phyloP scores from a whole-genome alignment of 2,113 vertebrate genomes.

The Rhabdornis inornatus region DNA sequence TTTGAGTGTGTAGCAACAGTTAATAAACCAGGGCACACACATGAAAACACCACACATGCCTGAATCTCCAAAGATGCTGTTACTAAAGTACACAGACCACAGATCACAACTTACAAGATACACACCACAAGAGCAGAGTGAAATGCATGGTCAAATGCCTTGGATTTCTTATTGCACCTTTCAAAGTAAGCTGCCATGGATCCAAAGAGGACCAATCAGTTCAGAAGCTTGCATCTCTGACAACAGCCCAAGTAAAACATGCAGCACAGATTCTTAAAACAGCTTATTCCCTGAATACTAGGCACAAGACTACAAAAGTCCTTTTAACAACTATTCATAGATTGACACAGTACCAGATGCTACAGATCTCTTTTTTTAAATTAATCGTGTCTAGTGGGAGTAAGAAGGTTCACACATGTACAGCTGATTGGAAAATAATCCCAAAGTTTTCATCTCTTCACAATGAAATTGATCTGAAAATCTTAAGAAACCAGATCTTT shows the following conservation, averaged over 20 bases:
- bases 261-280: not conserved
- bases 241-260: not conserved
- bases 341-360: not conserved
- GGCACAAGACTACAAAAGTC: not conserved
- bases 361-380: not conserved
- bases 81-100: not conserved
- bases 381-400: not conserved
- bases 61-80: not conserved
- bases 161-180: not conserved
- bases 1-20: not conserved
- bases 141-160: not conserved
- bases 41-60: not conserved
- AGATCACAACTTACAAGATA: not conserved
- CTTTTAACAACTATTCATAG: not conserved
- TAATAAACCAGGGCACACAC: not conserved
- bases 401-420: not conserved
- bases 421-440: not conserved
- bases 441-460: not conserved
- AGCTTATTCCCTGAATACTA: conserved; percentile 8
- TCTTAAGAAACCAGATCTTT: not conserved
- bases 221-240: not conserved
- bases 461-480: not conserved
- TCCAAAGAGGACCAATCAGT: not conserved
- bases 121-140: not conserved
- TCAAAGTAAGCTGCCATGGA: not conserved